phyloP scores from a whole-genome alignment of 2,113 vertebrate species.

The Anarrhichthys ocellatus region DNA sequence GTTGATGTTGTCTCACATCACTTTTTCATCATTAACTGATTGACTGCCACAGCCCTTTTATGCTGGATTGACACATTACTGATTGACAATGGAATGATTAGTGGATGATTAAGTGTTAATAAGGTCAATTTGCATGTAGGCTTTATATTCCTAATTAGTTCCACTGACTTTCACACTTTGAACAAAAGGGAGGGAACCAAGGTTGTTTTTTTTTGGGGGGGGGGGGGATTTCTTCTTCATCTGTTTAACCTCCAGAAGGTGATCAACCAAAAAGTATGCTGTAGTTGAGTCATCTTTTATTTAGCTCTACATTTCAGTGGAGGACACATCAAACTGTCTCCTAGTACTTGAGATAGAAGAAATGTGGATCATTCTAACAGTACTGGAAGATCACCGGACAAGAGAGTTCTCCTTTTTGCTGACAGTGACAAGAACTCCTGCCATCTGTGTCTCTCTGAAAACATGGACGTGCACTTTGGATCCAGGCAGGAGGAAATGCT shows the following conservation, averaged over 20 bases:
- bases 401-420: slow-evolving; percentile 28
- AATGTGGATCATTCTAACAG: background rate
- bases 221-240: background rate
- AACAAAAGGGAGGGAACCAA: background rate
- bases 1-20: slow-evolving; percentile 2
- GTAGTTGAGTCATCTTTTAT: slow-evolving; percentile 1
- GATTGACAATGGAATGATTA: background rate
- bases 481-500: slow-evolving; percentile 23
- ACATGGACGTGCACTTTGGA: background rate
- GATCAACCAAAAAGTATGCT: background rate
- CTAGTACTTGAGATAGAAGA: slow-evolving; percentile 12
- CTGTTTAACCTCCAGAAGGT: slow-evolving; percentile 1
- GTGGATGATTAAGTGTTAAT: slow-evolving; percentile 8
- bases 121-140: background rate
- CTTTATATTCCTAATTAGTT: slow-evolving; percentile 7
- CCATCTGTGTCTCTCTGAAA: slow-evolving; percentile 24
- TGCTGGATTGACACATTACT: background rate
- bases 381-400: slow-evolving; percentile 16
- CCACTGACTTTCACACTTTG: background rate
- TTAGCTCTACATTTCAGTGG: slow-evolving; percentile 12
- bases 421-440: slow-evolving; percentile 19
- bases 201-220: background rate
- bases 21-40: slow-evolving; percentile 8
- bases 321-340: slow-evolving; percentile 17
- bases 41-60: background rate